Conservation (phyloP, 2,797 vertebrate genomes). For the Darevskia nairensis region DNA sequence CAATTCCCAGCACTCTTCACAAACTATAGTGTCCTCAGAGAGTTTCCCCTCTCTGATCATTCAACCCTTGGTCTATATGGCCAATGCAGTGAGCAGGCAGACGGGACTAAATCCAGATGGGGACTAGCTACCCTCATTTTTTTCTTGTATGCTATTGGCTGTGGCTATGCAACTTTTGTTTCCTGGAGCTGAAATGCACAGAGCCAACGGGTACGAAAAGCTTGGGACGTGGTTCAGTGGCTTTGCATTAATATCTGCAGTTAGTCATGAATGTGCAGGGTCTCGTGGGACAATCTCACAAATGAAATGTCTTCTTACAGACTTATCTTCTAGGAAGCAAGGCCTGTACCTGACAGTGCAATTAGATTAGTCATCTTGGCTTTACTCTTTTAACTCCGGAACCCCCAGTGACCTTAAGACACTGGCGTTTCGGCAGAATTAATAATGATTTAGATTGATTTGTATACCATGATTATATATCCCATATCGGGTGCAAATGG, state of each 20-base stretch:
- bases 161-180: slow-evolving; percentile 33
- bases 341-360: slow-evolving; percentile 69
- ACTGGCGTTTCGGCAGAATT: neutral
- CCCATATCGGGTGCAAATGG: slow-evolving; percentile 18
- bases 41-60: no score
- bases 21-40: no score
- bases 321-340: slow-evolving; percentile 62
- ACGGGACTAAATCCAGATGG: no score
- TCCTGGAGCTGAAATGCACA: slow-evolving; percentile 63
- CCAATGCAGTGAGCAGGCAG: no score
- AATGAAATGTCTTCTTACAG: slow-evolving; percentile 76
- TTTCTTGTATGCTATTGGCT: no score
- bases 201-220: slow-evolving; percentile 66
- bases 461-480: slow-evolving; percentile 29
- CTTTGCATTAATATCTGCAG: slow-evolving; percentile 76
- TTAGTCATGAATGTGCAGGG: slow-evolving; percentile 67
- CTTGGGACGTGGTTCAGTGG: slow-evolving; percentile 73
- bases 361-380: slow-evolving; percentile 67
- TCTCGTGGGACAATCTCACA: slow-evolving; percentile 71
- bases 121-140: no score
- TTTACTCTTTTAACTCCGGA: slow-evolving; percentile 61
- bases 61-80: no score
- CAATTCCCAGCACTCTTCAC: no score
- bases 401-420: slow-evolving; percentile 39
- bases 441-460: slow-evolving; percentile 35